Evolutionary conservation across 2,888 invertebrate species (phyloP).

Genomic region (Nephrotoma appendiculata): DNA sequence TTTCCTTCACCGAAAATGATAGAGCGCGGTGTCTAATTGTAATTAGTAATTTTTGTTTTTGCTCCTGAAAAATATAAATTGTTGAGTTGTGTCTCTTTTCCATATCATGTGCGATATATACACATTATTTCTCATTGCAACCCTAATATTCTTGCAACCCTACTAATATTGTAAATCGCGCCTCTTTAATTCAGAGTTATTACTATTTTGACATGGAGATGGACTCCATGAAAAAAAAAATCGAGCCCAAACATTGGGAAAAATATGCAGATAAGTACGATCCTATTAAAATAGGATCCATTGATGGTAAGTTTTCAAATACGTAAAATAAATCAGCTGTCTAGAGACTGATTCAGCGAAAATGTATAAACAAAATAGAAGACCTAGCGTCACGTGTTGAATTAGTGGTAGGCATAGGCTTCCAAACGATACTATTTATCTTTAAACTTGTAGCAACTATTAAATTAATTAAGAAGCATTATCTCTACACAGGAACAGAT

Average conservation of each 20-base stretch:
- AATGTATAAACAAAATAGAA: background rate
- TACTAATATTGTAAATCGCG: background rate
- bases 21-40: no score
- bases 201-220: background rate
- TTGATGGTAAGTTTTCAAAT: slow-evolving; percentile 45
- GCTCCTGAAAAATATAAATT: no score
- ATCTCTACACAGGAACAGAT: slow-evolving; percentile 43
- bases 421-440: background rate
- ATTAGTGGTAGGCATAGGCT: no score
- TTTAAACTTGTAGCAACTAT: background rate
- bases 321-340: background rate
- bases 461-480: background rate
- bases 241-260: slow-evolving; percentile 31
- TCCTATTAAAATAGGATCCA: slow-evolving; percentile 70
- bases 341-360: background rate
- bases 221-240: no score
- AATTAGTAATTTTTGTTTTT: no score
- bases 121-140: no score
- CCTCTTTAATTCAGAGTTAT: background rate
- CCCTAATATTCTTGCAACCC: no score
- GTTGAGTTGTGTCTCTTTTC: no score
- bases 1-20: no score
- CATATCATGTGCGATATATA: no score
- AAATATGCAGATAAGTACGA: slow-evolving; percentile 49
- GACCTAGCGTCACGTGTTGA: no score